Conservation (phyloP, 2,113 vertebrate species). For the Sterna hirundo region DNA sequence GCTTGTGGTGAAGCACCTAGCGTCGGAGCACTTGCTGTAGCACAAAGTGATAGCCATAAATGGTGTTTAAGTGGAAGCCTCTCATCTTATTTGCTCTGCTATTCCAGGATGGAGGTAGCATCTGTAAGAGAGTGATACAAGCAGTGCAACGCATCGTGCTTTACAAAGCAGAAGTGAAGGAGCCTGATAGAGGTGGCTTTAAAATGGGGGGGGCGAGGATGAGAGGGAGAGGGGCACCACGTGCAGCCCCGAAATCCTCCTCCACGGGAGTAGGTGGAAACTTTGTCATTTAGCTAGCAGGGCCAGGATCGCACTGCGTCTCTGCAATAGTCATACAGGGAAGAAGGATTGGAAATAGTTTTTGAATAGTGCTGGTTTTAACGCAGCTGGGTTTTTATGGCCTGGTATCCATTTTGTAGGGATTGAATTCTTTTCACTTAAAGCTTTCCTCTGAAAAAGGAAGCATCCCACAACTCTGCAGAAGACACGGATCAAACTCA, state of each 20-base stretch:
- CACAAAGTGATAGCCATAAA: neutral
- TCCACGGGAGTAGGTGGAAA: fast-evolving
- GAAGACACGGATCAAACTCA: neutral
- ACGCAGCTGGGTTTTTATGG: neutral
- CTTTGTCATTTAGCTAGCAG: neutral
- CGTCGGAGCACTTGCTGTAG: fast-evolving
- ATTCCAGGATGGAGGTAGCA: neutral
- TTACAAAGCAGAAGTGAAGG: neutral
- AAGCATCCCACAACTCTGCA: neutral
- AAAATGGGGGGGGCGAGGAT: neutral
- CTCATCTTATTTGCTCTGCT: neutral
- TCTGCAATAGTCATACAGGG: neutral
- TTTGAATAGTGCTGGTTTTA: neutral
- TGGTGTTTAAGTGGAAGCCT: neutral
- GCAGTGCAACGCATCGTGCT: neutral
- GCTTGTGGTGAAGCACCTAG: neutral
- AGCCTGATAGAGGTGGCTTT: neutral
- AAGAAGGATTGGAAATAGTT: neutral
- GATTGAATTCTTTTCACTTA: neutral
- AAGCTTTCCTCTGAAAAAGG: neutral
- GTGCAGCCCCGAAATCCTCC: neutral
- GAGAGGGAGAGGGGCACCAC: neutral
- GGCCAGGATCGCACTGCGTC: neutral
- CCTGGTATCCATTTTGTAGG: neutral
- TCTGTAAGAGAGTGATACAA: neutral